Evolutionary conservation across 2,797 vertebrate species (phyloP), one percentile per base, ranked within the genome.

Genomic region (Linurgus olivaceus): DNA sequence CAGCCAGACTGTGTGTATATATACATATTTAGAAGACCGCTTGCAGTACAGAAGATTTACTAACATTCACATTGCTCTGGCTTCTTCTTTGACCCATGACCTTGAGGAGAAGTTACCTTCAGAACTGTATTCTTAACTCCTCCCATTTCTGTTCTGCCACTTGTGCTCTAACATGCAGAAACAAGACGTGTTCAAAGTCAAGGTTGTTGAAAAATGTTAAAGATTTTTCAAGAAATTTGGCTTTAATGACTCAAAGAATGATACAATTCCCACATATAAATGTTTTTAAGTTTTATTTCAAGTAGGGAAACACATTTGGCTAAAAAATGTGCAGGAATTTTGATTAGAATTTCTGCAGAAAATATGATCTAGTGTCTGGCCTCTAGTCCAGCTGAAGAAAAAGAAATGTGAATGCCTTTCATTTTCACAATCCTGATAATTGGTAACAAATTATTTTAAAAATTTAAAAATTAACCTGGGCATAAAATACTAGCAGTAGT

Each of bases 1-100:
- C 72, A 93, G 65, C 28, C 68, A 91, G 63, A 40, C 44, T n/a
- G 8, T 51, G 54, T 55, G 29, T 80, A 48, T 79, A 72, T 58
- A 74, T 83, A 89, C 48, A 79, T 95, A 96, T 92, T 94, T 95
- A 89, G 81, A 83, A 85, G 71, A 83, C 18, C 2, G 9, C 33
- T 95, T 68, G 61, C 65, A 78, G 62, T 44, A 85, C 8, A 9
- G 47, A 71, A 87, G 72, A 88, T 89, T 89, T 93, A 93, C 92
- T 92, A 95, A 83, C 45, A 67, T n/a, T 57, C 61, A 68, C 50
- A 58, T 77, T 85, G 6, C 7, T 65, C 21, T 79, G 37, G 14
- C 52, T 87, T 80, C 45, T 86, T 78, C 61, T 83, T 87, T 88
- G 86, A 83, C 78, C 84, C 38, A 23, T 68, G 78, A 65, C 47